Conservation (phyloP, 30 jellyfish, hydroid and myxozoan species). For the Phacellophora camtschatica region DNA sequence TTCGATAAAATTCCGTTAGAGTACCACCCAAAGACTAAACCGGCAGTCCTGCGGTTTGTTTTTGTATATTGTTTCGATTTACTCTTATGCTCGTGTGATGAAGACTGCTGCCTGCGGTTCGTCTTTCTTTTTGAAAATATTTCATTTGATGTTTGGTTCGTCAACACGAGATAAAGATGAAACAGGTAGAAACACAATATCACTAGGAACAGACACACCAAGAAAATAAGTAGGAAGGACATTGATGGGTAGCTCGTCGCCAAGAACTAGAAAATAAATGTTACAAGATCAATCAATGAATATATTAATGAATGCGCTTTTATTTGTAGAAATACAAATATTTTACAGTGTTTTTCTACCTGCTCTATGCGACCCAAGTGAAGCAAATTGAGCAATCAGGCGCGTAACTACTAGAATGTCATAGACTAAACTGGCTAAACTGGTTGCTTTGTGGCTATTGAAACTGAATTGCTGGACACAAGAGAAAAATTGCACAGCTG, state of each 20-base stretch:
- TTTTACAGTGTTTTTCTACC: not conserved
- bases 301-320: too few relatives aligned
- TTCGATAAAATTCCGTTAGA: slow-evolving; percentile 62
- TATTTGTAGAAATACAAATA: too few relatives aligned
- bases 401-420: too few relatives aligned
- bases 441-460: too few relatives aligned
- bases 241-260: slow-evolving; percentile 67
- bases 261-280: slow-evolving; percentile 68
- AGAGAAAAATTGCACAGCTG: too few relatives aligned
- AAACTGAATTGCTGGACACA: too few relatives aligned
- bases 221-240: slow-evolving; percentile 69
- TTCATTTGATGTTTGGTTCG: slow-evolving; percentile 85
- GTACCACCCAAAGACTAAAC: slow-evolving; percentile 56
- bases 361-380: not conserved
- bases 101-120: not conserved
- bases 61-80: not conserved
- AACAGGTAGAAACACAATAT: slow-evolving; percentile 50
- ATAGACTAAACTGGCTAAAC: too few relatives aligned
- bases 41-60: not conserved
- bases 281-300: too few relatives aligned
- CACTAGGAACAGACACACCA: slow-evolving; percentile 68
- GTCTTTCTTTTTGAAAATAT: slow-evolving; percentile 24
- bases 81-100: too few relatives aligned
- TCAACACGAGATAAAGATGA: slow-evolving; percentile 60
- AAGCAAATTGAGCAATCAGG: too few relatives aligned